Conservation (phyloP, 1,140 invertebrate genomes). For the Pinna nobilis region DNA sequence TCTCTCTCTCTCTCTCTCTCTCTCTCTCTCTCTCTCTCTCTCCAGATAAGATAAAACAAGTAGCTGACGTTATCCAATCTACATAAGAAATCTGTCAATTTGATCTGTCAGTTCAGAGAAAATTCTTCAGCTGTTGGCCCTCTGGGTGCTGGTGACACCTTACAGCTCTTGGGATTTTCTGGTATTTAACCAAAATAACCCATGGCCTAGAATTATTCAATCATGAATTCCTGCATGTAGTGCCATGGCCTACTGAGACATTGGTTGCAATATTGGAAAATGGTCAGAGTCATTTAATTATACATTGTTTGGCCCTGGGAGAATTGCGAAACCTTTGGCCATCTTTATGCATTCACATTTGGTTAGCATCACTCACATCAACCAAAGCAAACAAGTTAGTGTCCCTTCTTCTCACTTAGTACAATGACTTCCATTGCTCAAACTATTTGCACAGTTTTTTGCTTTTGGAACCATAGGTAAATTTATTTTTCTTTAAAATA, state of each 20-base stretch:
- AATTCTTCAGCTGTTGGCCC: slow-evolving; percentile 1
- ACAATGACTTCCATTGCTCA: no score
- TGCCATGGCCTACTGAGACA: not conserved
- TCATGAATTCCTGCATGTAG: slow-evolving; percentile 4
- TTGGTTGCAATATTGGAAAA: slow-evolving; percentile 7
- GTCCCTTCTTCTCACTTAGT: no score
- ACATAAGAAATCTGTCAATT: slow-evolving; percentile 32
- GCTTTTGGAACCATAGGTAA: not conserved
- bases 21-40: no score
- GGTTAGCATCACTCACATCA: no score
- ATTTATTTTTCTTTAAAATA: not conserved
- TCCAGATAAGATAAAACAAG: slow-evolving; percentile 9
- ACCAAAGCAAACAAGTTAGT: no score
- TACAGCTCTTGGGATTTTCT: not conserved
- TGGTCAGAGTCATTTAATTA: not conserved
- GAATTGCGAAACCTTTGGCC: no score
- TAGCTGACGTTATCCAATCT: slow-evolving; percentile 30
- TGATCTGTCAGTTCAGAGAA: slow-evolving; percentile 2
- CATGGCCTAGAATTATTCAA: slow-evolving; percentile 10
- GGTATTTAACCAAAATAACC: slow-evolving; percentile 2
- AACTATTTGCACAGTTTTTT: not conserved
- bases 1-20: no score
- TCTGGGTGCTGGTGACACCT: slow-evolving; percentile 7
- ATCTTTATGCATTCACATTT: no score
- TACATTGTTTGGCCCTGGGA: no score